phyloP scores from a whole-genome alignment of 2,797 vertebrate genomes.

The Typhlichthys eigenmanni region DNA sequence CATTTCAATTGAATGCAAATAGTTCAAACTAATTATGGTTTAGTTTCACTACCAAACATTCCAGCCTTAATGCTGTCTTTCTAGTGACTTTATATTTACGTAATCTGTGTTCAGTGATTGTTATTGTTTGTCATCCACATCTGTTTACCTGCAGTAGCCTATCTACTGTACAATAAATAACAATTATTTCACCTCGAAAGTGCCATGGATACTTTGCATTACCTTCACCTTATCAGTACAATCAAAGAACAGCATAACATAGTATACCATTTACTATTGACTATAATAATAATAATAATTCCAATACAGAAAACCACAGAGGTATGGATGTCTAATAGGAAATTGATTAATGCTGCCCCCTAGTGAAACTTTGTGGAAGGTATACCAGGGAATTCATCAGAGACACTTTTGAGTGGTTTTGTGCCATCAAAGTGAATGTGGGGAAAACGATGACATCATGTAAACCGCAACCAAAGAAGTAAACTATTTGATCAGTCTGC shows the following conservation, averaged over 20 bases:
- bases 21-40: not conserved
- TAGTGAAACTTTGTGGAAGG: conserved; percentile 26
- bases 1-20: not conserved
- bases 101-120: too few species aligned
- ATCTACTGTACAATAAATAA: too few species aligned
- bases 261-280: too few species aligned
- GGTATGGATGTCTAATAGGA: conserved; percentile 3
- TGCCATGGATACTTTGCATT: too few species aligned
- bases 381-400: not conserved
- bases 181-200: too few species aligned
- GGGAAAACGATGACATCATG: not conserved
- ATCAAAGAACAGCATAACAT: too few species aligned
- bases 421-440: not conserved
- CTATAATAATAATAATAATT: too few species aligned
- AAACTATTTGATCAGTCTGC: conserved; percentile 4
- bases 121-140: not conserved
- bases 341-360: conserved; percentile 45
- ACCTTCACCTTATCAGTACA: too few species aligned
- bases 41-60: not conserved
- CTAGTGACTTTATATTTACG: too few species aligned
- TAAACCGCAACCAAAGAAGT: conserved; percentile 3
- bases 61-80: not conserved
- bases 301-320: too few species aligned
- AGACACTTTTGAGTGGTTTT: not conserved
- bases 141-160: too few species aligned